phyloP scores from a whole-genome alignment of 53 echinoderm and acorn worm genomes.

The Holothuria leucospilota region DNA sequence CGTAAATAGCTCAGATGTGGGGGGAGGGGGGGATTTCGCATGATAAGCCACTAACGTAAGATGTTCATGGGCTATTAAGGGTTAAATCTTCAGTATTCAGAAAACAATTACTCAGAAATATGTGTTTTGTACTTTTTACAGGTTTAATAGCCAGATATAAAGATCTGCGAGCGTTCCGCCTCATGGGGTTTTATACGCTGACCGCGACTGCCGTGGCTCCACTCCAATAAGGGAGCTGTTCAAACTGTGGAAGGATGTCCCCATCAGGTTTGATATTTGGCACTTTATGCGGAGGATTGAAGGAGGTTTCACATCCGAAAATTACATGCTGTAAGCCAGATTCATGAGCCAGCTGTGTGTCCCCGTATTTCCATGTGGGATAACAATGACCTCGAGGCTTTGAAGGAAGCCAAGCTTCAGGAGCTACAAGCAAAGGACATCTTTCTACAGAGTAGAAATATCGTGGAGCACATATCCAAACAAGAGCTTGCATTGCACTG shows the following conservation, averaged over 20 bases:
- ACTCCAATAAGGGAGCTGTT: constrained; percentile 45
- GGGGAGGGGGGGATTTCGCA: too few relatives aligned
- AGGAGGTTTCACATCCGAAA: constrained; percentile 38
- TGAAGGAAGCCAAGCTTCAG: constrained; percentile 47
- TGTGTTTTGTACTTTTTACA: constrained; percentile 6
- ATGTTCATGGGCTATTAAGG: too few relatives aligned
- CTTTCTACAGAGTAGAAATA: neutral
- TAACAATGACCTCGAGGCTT: constrained; percentile 28
- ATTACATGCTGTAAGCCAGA: constrained; percentile 55
- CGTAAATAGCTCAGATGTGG: too few relatives aligned
- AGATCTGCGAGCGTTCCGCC: constrained; percentile 46
- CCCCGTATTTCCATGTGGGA: constrained; percentile 67
- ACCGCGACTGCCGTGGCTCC: constrained; percentile 72
- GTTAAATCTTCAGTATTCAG: neutral
- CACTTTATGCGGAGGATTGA: constrained; percentile 65
- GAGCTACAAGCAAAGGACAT: constrained; percentile 28
- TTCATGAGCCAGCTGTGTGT: constrained; percentile 62
- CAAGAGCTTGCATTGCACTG: constrained; percentile 58
- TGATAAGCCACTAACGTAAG: too few relatives aligned
- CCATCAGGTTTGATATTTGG: constrained; percentile 59
- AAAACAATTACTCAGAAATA: neutral
- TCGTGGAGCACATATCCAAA: constrained; percentile 30
- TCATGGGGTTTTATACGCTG: constrained; percentile 63
- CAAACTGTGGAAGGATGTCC: constrained; percentile 56
- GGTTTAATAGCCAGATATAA: constrained; percentile 60